Conservation (phyloP, 1,140 invertebrate genomes). For the Pectinophora gossypiella region DNA sequence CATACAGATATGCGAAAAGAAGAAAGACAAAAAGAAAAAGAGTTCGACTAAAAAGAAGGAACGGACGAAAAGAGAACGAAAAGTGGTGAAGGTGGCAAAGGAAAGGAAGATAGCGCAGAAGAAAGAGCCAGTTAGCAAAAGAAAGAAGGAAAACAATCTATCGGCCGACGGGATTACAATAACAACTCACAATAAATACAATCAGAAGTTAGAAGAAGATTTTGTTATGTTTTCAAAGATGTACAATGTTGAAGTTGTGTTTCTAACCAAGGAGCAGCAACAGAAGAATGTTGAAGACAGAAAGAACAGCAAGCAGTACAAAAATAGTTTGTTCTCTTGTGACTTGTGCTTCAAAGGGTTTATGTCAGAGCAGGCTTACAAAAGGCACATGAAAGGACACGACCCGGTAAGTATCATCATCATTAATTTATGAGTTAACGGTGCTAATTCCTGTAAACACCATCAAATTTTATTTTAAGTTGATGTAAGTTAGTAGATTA, state of each 20-base stretch:
- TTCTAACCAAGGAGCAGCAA: neutral
- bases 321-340: constrained; percentile 1
- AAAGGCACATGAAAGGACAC: constrained; percentile 1
- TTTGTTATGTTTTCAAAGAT: neutral
- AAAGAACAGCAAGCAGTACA: constrained; percentile 1
- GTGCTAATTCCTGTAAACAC: neutral
- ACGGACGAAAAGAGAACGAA: neutral
- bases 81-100: neutral
- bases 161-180: too few relatives aligned
- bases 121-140: too few relatives aligned
- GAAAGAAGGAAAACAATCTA: too few relatives aligned
- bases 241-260: neutral
- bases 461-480: too few relatives aligned
- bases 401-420: neutral
- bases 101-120: neutral
- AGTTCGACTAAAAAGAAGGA: neutral
- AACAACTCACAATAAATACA: too few relatives aligned
- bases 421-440: neutral
- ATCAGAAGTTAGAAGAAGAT: neutral
- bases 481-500: too few relatives aligned
- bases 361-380: neutral
- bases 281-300: neutral
- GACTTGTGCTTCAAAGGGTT: constrained; percentile 6
- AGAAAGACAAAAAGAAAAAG: too few relatives aligned
- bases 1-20: too few relatives aligned